Percentiles rank a stretch among this genome's conserved stretches.
Evolutionary conservation across 2,113 vertebrate species (phyloP).

Genomic region (Hemichromis elongatus): DNA sequence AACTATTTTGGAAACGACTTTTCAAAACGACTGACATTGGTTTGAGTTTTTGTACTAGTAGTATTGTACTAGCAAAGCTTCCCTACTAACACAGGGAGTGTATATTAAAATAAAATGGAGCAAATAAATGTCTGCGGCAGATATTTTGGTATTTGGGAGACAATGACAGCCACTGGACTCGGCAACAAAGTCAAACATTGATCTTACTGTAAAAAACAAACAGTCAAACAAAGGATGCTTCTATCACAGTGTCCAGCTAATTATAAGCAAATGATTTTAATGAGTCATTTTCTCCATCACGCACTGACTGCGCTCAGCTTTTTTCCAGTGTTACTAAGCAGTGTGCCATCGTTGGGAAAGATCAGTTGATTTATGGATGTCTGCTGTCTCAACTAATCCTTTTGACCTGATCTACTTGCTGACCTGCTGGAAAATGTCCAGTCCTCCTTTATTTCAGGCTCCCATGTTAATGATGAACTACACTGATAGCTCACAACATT

Average conservation of each 20-base stretch:
- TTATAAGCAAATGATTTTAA: conserved; percentile 13
- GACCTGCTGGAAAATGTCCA: conserved; percentile 51
- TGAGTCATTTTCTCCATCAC: conserved; percentile 9
- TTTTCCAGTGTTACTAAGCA: conserved; percentile 21
- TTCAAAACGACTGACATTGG: not conserved
- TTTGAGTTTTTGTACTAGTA: not conserved
- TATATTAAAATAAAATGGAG: not conserved
- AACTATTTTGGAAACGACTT: not conserved
- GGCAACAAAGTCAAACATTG: not conserved
- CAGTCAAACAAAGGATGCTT: not conserved
- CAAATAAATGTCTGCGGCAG: not conserved
- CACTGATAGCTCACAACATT: not conserved
- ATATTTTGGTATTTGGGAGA: not conserved
- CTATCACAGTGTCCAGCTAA: not conserved
- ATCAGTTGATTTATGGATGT: conserved; percentile 67
- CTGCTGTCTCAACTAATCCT: conserved; percentile 61
- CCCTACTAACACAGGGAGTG: not conserved
- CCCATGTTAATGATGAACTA: conserved; percentile 35
- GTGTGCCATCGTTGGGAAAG: conserved; percentile 35
- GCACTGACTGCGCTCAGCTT: not conserved
- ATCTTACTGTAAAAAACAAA: not conserved
- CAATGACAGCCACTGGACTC: not conserved
- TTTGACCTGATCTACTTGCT: conserved; percentile 57
- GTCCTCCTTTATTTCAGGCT: conserved; percentile 30
- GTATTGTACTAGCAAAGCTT: no score